A percentile compares a stretch with the other conserved stretches of the same genome.
Evolutionary conservation across 2,797 vertebrate genomes (phyloP).

Genomic region (Hephaestus fuliginosus): DNA sequence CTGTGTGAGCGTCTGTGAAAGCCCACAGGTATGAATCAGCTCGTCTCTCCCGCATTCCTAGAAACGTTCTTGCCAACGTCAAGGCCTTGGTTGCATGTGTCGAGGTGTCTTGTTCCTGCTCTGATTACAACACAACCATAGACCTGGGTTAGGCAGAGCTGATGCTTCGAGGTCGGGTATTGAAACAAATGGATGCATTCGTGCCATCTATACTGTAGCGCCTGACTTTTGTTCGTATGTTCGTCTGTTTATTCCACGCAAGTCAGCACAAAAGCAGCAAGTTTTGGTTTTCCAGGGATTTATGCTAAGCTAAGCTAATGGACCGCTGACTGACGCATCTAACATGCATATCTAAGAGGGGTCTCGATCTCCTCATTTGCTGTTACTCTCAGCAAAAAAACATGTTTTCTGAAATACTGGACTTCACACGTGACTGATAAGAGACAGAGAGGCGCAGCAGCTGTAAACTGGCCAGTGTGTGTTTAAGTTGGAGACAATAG

Average conservation of each 20-base stretch:
- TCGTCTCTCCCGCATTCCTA: background rate
- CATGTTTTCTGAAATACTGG: too few species aligned
- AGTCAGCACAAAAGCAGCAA: too few species aligned
- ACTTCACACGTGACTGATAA: too few species aligned
- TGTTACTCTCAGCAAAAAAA: too few species aligned
- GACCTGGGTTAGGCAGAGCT: background rate
- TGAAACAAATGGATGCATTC: background rate
- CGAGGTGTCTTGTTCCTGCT: conserved; percentile 12
- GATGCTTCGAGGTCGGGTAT: background rate
- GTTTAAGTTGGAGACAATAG: conserved; percentile 42
- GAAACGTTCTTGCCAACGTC: conserved; percentile 10
- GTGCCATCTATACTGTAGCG: background rate
- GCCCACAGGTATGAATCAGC: conserved; percentile 16
- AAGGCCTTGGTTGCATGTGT: background rate
- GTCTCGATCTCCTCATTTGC: too few species aligned
- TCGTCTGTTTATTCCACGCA: too few species aligned
- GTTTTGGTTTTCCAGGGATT: too few species aligned
- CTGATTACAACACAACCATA: background rate
- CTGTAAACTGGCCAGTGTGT: conserved; percentile 13
- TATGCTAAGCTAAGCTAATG: too few species aligned
- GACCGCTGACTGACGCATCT: too few species aligned
- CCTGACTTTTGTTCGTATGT: too few species aligned
- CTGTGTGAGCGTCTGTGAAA: background rate
- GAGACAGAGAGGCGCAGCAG: background rate
- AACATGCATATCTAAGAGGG: too few species aligned